These are phyloP conservation scores for Halichoerus grypus DNA, from an alignment of 2,113 vertebrate species.

Conservation along the genomic window DNA sequence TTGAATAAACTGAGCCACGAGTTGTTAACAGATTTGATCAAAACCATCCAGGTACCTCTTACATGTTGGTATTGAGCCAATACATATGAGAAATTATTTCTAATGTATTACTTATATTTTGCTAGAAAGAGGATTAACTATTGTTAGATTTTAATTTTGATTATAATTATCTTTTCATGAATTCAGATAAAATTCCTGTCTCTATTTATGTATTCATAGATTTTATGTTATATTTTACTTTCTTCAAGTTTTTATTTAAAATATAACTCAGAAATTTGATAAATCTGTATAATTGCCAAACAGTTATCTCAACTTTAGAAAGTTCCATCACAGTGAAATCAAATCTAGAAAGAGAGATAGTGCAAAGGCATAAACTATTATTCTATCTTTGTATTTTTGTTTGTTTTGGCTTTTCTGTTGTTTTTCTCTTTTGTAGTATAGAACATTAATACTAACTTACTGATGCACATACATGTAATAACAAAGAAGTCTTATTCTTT, in stretches of 20 bases:
- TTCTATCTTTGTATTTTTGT: not conserved
- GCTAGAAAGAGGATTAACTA: not conserved
- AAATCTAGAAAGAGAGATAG: not conserved
- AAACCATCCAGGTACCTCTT: not conserved
- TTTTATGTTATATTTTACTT: not conserved
- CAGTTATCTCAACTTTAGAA: not conserved
- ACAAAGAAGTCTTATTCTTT: not conserved
- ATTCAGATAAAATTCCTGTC: not conserved
- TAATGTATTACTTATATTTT: not conserved
- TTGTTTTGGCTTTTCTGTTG: not conserved
- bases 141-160: not conserved
- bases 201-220: not conserved
- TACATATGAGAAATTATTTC: not conserved
- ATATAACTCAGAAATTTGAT: not conserved
- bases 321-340: not conserved
- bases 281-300: not conserved
- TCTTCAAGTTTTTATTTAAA: not conserved
- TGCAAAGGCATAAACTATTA: not conserved
- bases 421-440: not conserved
- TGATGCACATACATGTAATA: not conserved
- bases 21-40: not conserved
- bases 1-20: not conserved
- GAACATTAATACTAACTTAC: not conserved
- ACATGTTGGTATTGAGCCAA: not conserved
- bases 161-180: not conserved